Base-by-base conservation (phyloP, 2,888 invertebrate species). In the Euproctis similis region DNA sequence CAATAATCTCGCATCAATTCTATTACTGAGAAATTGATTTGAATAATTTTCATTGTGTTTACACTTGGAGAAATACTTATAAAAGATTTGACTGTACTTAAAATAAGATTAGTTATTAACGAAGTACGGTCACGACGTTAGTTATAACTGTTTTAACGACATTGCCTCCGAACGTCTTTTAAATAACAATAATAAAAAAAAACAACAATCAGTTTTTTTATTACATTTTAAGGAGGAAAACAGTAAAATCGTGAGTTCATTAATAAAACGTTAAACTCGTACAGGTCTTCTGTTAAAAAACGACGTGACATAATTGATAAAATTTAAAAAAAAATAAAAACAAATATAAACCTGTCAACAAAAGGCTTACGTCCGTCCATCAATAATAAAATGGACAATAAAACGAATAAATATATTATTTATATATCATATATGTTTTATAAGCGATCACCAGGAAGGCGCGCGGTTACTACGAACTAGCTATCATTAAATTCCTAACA, bases 401-500 rank as follows among this genome's bases (percentile, higher is more conserved):
- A n/a, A n/a, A n/a, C n/a, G n/a, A n/a, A n/a, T n/a, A n/a, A n/a
- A n/a, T n/a, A n/a, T n/a, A n/a, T n/a, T n/a, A n/a, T n/a, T n/a
- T n/a, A n/a, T n/a, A n/a, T n/a, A n/a, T n/a, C 34, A 51, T 37
- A 68, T 45, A 70, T 68, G 70, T 69, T 12, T 66, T 67, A 71
- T 66, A 69, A 64, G 55, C 64, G 57, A 64, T 59, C 51, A 65
- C 64, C 61, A 59, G 59, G 59, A 59, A 59, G 58, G 56, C 53
- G 46, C 54, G 47, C 48, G 53, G 53, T 57, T 72, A 72, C 70
- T 59, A 55, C 64, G 70, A 74, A 73, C 55, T 56, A 42, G n/a
- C 57, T 60, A 64, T 69, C 72, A 84, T 82, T 78, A 81, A 77
- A 84, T 81, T 81, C 81, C 72, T 77, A 72, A 75, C 84, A 81